Evolutionary conservation across 2,888 invertebrate genomes (phyloP), one percentile per base, ranked within the genome.

Genomic region (Candidula unifasciata): DNA sequence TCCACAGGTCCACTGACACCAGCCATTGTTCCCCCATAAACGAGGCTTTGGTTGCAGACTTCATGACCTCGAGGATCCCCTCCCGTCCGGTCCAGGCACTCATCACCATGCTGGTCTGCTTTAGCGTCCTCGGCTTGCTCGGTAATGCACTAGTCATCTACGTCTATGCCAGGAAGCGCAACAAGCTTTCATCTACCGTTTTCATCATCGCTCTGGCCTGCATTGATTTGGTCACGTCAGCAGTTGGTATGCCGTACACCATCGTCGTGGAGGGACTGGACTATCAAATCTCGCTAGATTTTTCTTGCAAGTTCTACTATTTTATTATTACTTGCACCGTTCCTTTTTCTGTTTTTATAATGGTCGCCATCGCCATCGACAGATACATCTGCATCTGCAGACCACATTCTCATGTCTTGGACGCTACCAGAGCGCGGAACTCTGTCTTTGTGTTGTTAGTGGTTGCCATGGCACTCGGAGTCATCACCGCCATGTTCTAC

Each of bases 81-180:
- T 8, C 54, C 54, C 74, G 86, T 8, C 86, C 87, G 35, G 81
- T 85, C 66, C 77, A 76, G 27, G 87, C 88, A 44, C 81, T 88
- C 84, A 84, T 87, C 73, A 85, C 83, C 44, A 87, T 89, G 78
- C 83, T 88, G 35, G 83, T 87, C 30, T 85, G 87, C 44, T 86
- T 88, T 68, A 77, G 87, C 57, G 78, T 89, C 5, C 83, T 88
- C n/a, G 87, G 89, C 10, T 91, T 91, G 5, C 87, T 92, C 27
- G 93, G 93, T 1, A 93, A 93, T 85, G 89, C 91, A 0, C 86
- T 93, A 10, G 93, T 93, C 3, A 87, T 93, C 24, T 92, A 92
- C 88, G 92, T 93, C 13, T 93, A 92, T 87, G 87, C 89, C 24
- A 86, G 89, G 84, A 91, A 91, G 68, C 88, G 89, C 57, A 92